These are phyloP conservation scores for Acrossocheilus wenchowensis DNA, from an alignment of 2,797 vertebrate species.

Conservation along the genomic window DNA sequence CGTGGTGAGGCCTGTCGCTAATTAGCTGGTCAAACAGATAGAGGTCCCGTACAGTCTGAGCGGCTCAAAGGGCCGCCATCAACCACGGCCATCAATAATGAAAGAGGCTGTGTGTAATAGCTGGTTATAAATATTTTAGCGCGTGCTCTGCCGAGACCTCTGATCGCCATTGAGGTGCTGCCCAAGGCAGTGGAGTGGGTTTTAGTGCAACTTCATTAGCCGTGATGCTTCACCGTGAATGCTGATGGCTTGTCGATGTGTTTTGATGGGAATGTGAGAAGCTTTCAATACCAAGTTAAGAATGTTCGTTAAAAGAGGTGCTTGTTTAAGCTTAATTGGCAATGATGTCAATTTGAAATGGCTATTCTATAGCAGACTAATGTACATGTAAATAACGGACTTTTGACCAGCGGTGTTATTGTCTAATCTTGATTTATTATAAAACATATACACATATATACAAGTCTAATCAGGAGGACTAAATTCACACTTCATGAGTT, in stretches of 20 bases:
- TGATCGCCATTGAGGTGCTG: conserved; percentile 45
- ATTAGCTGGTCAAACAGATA: conserved; percentile 56
- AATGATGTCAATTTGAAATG: conserved; percentile 22
- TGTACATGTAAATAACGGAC: neutral
- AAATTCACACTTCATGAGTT: neutral
- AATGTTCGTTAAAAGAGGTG: conserved; percentile 8
- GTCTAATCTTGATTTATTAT: neutral
- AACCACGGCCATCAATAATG: conserved; percentile 63
- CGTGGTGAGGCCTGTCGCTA: conserved; percentile 40
- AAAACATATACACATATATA: neutral
- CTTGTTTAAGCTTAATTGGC: conserved; percentile 39
- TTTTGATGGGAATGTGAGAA: conserved; percentile 38
- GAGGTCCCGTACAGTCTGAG: conserved; percentile 32
- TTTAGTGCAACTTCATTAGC: conserved; percentile 51
- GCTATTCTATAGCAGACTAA: conserved; percentile 10
- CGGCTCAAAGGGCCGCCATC: conserved; percentile 45
- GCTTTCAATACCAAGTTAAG: conserved; percentile 23
- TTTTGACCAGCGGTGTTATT: neutral
- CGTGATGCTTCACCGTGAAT: conserved; percentile 32
- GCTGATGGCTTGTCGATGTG: conserved; percentile 38
- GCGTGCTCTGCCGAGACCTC: conserved; percentile 36
- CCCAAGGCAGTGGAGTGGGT: conserved; percentile 33
- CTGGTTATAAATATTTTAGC: conserved; percentile 64
- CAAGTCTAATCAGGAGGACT: neutral
- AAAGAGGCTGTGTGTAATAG: conserved; percentile 59